These are phyloP conservation scores for Diadema setosum DNA, from an alignment of 35 echinoderm and acorn worm species.

Conservation along the genomic window DNA sequence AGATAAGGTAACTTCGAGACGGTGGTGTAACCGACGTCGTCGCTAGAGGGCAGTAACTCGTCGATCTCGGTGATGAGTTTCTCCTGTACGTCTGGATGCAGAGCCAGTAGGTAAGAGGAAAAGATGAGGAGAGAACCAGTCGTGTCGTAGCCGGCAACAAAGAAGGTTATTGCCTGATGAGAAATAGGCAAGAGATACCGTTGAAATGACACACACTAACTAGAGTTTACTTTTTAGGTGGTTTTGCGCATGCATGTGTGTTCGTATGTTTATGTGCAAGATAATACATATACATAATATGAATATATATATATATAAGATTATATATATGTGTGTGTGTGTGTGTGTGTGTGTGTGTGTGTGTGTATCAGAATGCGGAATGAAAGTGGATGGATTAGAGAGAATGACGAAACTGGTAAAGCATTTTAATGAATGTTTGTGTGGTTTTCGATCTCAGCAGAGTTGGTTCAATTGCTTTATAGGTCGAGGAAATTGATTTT, in stretches of 20 bases:
- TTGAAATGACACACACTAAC: background rate
- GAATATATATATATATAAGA: background rate
- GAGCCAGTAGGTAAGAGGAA: slow-evolving; percentile 39
- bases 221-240: too few relatives aligned
- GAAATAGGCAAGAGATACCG: too few relatives aligned
- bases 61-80: slow-evolving; percentile 70
- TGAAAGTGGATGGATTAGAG: too few relatives aligned
- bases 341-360: background rate
- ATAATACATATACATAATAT: background rate
- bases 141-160: slow-evolving; percentile 73
- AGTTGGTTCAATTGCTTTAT: too few relatives aligned
- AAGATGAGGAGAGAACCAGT: slow-evolving; percentile 18
- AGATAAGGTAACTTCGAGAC: slow-evolving; percentile 69
- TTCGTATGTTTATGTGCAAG: background rate
- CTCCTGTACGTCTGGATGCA: slow-evolving; percentile 36
- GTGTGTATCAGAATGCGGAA: too few relatives aligned
- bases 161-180: slow-evolving; percentile 46
- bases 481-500: too few relatives aligned
- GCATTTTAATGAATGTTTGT: too few relatives aligned
- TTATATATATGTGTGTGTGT: background rate
- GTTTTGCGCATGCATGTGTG: background rate
- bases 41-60: background rate
- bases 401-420: too few relatives aligned
- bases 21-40: slow-evolving; percentile 33
- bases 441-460: too few relatives aligned